Evolutionary conservation across 2,888 invertebrate genomes (phyloP), one percentile per base, ranked within the genome.

Genomic region (Ophioninae sp.): DNA sequence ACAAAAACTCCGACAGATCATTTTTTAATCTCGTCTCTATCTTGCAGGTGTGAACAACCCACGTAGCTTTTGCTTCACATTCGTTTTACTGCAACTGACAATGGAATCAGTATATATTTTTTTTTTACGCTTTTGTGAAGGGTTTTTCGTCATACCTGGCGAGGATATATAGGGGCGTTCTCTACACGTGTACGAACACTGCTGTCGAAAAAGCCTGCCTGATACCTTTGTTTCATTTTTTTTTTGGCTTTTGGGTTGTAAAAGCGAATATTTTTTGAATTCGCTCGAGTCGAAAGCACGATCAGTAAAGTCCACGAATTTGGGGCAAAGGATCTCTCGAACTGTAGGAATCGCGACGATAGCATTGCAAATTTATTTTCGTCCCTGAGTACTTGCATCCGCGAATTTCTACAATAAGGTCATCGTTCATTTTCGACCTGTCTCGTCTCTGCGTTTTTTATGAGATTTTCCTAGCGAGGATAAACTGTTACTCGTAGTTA

Each of bases 21-120:
- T 13, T 23, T 64, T 64, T 71, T 63, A 56, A 20, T 23, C 51
- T 22, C 61, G 63, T 39, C 56, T 65, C 39, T 65, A 51, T 56
- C 51, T 23, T 22, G n/a, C 23, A 51, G 44, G 68, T 7, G 17
- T 17, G 23, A 56, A 23, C n/a, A 17, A 20, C 30, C 1, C 23
- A 63, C 30, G 64, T 64, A 23, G 30, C 63, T 41, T 72, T 72
- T 58, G 17, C 17, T 65, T 17, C 20, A 10, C 17, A 75, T 65
- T 41, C 65, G 58, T 67, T 75, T 59, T 22, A 23, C n/a, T 22
- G 17, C 23, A 13, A 39, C 37, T 13, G 58, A 37, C 23, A n/a
- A 6, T 17, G 41, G 51, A 22, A 13, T 22, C 61, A 23, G 22
- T 63, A 5, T 23, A 23, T 63, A 23, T 10, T 61, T 23, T 20